Evolutionary conservation across 2,113 vertebrate genomes (phyloP).

Genomic region (Salvelinus fontinalis): DNA sequence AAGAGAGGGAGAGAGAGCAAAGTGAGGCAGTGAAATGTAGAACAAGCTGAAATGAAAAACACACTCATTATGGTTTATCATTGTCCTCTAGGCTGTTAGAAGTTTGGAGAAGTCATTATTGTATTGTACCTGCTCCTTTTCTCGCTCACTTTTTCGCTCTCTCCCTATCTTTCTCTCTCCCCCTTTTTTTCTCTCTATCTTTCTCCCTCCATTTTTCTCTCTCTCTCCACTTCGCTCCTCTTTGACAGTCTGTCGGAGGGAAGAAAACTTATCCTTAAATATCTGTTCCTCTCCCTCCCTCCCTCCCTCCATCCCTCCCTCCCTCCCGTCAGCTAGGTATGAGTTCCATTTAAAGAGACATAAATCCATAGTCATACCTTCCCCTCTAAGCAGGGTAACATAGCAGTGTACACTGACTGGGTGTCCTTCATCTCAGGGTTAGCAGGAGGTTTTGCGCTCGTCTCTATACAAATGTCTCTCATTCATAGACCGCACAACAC

Average conservation of each 20-base stretch:
- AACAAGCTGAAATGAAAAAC: background rate
- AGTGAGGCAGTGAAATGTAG: background rate
- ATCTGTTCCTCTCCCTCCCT: background rate
- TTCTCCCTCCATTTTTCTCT: slow-evolving; percentile 4
- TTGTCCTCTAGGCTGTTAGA: slow-evolving; percentile 26
- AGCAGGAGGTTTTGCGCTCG: too few relatives aligned
- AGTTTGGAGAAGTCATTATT: slow-evolving; percentile 29
- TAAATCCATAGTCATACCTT: slow-evolving; percentile 20
- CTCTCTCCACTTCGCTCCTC: slow-evolving; percentile 3
- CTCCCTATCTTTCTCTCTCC: background rate
- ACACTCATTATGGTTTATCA: slow-evolving; percentile 11
- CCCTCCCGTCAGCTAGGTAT: slow-evolving; percentile 28
- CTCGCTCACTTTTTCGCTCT: background rate
- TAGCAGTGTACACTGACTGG: too few relatives aligned
- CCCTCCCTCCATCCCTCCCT: slow-evolving; percentile 13
- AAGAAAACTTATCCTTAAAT: slow-evolving; percentile 30
- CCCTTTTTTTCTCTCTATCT: slow-evolving; percentile 5
- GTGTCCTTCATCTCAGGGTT: too few relatives aligned
- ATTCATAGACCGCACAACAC: too few relatives aligned
- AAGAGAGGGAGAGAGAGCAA: background rate
- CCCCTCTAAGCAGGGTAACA: background rate
- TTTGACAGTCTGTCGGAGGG: slow-evolving; percentile 25
- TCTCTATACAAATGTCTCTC: too few relatives aligned
- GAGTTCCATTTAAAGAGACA: slow-evolving; percentile 33
- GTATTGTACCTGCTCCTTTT: background rate